phyloP scores from a whole-genome alignment of 2,113 vertebrate species.

The Saguinus imperator region DNA sequence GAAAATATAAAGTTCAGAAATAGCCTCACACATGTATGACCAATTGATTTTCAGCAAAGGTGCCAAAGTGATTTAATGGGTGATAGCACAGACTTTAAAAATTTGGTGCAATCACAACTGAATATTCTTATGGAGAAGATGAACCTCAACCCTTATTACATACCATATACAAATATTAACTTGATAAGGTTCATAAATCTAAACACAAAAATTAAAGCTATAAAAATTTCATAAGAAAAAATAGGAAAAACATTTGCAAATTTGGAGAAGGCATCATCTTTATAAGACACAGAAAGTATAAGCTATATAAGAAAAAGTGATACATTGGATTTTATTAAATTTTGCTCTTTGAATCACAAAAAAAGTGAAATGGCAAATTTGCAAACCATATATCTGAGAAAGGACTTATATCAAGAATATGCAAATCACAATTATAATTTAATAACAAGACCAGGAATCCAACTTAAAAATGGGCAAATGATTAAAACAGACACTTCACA shows the following conservation, averaged over 20 bases:
- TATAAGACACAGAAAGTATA: neutral
- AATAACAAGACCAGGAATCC: neutral
- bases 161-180: neutral
- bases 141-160: neutral
- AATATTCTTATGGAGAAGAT: slow-evolving; percentile 18
- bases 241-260: slow-evolving; percentile 2
- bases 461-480: slow-evolving; percentile 39
- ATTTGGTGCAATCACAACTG: neutral
- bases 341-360: slow-evolving; percentile 14
- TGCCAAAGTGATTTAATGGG: neutral
- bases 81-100: neutral
- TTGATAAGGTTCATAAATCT: neutral
- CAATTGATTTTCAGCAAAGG: slow-evolving; percentile 14
- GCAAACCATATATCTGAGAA: neutral
- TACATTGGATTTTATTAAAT: neutral
- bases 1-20: slow-evolving; percentile 14
- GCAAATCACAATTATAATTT: neutral
- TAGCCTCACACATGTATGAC: neutral
- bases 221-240: slow-evolving; percentile 12
- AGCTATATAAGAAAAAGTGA: slow-evolving; percentile 13
- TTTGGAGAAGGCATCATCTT: slow-evolving; percentile 9
- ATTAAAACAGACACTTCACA: neutral
- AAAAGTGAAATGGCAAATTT: slow-evolving; percentile 19
- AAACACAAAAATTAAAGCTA: slow-evolving; percentile 40
- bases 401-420: neutral